phyloP scores from a whole-genome alignment of 2,888 invertebrate genomes.

The Tetragnatha montana region DNA sequence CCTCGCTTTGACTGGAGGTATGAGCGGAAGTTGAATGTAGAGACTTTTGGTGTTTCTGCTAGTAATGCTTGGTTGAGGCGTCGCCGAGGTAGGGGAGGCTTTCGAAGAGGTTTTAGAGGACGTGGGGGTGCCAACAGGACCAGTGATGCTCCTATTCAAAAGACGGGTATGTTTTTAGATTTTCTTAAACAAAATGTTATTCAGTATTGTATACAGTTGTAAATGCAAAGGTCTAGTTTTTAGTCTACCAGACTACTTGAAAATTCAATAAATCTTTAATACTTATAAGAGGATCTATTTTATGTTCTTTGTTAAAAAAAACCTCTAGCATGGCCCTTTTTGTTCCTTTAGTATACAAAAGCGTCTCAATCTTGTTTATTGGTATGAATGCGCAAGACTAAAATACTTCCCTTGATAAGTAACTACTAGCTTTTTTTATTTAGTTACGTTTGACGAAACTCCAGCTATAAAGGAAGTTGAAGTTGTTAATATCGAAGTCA shows the following conservation, averaged over 20 bases:
- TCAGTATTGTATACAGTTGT: too few species aligned
- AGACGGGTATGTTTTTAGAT: constrained; percentile 41
- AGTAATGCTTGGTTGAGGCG: constrained; percentile 77
- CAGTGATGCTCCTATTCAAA: constrained; percentile 19
- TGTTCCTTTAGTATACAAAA: too few species aligned
- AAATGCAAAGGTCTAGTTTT: too few species aligned
- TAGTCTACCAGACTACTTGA: too few species aligned
- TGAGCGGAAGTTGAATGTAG: constrained; percentile 95
- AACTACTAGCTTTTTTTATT: neutral
- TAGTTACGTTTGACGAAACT: constrained; percentile 67
- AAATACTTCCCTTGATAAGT: too few species aligned
- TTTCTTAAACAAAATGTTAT: neutral
- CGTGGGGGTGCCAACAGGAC: constrained; percentile 27
- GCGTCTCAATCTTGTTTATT: too few species aligned
- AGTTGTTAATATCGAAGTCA: constrained; percentile 39
- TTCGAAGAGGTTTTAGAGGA: constrained; percentile 64
- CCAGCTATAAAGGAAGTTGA: constrained; percentile 62
- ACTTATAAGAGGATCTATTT: too few species aligned
- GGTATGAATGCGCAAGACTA: too few species aligned
- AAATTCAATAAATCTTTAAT: too few species aligned
- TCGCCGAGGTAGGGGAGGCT: constrained; percentile 72
- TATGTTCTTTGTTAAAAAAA: too few species aligned
- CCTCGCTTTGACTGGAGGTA: constrained; percentile 96
- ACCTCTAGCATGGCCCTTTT: too few species aligned
- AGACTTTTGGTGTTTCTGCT: constrained; percentile 95